Conservation (phyloP, 2,797 vertebrate species). For the Platalea minor region DNA sequence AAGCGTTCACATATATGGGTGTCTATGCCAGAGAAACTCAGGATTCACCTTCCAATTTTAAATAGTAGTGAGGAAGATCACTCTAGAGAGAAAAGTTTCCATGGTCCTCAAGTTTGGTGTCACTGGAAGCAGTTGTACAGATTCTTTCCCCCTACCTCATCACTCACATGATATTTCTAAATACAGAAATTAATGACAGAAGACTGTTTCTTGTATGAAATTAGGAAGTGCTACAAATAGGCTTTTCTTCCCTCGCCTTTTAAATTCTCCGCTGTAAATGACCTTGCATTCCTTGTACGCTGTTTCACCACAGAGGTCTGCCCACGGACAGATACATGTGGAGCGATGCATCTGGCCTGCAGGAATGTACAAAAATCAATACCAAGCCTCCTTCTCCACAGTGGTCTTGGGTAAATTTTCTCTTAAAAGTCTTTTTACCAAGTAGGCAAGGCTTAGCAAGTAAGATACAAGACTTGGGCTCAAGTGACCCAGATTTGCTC, state of each 20-base stretch:
- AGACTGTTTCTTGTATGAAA: background rate
- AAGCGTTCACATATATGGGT: background rate
- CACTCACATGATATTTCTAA: background rate
- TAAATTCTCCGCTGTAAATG: background rate
- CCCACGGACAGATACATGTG: conserved; percentile 98
- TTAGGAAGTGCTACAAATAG: background rate
- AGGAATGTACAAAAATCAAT: conserved; percentile 90
- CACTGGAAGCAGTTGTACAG: background rate
- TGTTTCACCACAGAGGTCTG: conserved; percentile 82
- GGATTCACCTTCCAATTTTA: background rate
- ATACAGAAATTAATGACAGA: background rate
- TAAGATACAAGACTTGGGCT: background rate
- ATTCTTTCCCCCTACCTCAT: background rate
- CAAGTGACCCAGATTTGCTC: background rate
- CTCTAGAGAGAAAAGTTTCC: background rate
- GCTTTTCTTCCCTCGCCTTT: background rate
- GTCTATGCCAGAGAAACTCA: background rate
- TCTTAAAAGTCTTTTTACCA: background rate
- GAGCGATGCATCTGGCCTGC: conserved; percentile 92
- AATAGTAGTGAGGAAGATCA: background rate
- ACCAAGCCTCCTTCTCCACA: conserved; percentile 91
- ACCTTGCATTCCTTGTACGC: background rate
- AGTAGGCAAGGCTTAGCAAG: background rate
- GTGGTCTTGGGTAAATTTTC: conserved; percentile 90
- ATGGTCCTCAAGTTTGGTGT: background rate